Percentiles rank a stretch among this genome's conserved stretches.
Evolutionary conservation across 2,888 invertebrate species (phyloP).

Genomic region (Congeria kusceri): DNA sequence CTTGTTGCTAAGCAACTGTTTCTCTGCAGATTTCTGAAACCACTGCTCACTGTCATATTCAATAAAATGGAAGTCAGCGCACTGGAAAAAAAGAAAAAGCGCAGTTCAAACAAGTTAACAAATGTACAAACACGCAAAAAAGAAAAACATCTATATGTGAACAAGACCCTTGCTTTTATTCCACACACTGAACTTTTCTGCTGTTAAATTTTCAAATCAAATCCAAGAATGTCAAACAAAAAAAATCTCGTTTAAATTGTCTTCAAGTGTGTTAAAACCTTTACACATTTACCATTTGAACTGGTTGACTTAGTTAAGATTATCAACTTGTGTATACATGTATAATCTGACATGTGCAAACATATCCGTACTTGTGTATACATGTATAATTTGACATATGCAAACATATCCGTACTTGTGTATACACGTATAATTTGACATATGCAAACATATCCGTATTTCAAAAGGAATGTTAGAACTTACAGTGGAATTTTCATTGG

Average conservation of each 20-base stretch:
- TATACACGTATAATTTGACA: too few species aligned
- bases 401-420: too few species aligned
- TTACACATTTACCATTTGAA: not conserved
- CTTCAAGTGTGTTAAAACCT: not conserved
- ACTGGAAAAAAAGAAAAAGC: slow-evolving; percentile 70
- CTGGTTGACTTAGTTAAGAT: too few species aligned
- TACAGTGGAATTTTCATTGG: slow-evolving; percentile 48
- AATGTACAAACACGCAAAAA: too few species aligned
- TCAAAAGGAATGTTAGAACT: not conserved
- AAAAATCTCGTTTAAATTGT: not conserved
- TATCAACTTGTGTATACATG: too few species aligned
- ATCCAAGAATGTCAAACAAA: not conserved
- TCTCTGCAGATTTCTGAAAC: slow-evolving; percentile 72
- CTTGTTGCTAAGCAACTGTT: slow-evolving; percentile 72
- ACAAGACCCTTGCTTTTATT: too few species aligned
- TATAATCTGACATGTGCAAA: too few species aligned
- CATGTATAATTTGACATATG: too few species aligned
- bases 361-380: too few species aligned
- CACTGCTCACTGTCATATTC: slow-evolving; percentile 82
- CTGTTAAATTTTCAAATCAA: not conserved
- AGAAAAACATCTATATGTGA: too few species aligned
- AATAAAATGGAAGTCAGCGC: slow-evolving; percentile 80
- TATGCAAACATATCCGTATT: too few species aligned
- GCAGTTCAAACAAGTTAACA: too few species aligned
- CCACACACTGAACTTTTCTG: not conserved